Evolutionary conservation across 2,888 invertebrate species (phyloP).

Genomic region (Pteria penguin): DNA sequence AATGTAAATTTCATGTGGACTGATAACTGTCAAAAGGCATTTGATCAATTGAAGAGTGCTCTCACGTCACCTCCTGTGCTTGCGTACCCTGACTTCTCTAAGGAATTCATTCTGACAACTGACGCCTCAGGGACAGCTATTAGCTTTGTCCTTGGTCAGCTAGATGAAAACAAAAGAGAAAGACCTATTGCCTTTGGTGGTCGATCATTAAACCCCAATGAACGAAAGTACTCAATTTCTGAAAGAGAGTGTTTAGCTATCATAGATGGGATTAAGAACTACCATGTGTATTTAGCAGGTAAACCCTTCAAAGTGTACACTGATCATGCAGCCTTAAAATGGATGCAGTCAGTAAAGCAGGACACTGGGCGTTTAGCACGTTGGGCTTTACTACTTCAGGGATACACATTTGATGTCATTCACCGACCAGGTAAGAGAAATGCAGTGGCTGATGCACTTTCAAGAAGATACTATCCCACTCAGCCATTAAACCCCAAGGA

Average conservation of each 20-base stretch:
- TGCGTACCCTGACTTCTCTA: conserved; percentile 8
- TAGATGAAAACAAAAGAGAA: conserved; percentile 42
- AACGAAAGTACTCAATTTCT: conserved; percentile 6
- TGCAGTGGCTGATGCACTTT: conserved; percentile 17
- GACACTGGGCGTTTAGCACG: conserved; percentile 11
- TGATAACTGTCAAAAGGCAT: conserved; percentile 24
- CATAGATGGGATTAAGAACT: conserved; percentile 7
- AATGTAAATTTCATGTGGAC: conserved; percentile 39
- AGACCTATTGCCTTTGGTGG: conserved; percentile 5
- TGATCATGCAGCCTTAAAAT: conserved; percentile 20
- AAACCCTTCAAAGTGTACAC: conserved; percentile 12
- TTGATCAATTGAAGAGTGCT: conserved; percentile 15
- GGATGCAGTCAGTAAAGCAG: conserved; percentile 7
- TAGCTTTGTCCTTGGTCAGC: conserved; percentile 48
- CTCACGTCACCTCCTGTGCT: conserved; percentile 17
- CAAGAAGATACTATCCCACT: not conserved
- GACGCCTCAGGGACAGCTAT: conserved; percentile 38
- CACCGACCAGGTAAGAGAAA: conserved; percentile 11
- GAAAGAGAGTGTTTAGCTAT: conserved; percentile 17
- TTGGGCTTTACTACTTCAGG: conserved; percentile 11
- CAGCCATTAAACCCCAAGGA: not conserved
- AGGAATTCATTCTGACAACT: conserved; percentile 8
- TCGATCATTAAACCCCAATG: not conserved
- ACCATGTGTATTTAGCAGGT: conserved; percentile 14
- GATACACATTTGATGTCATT: conserved; percentile 1